phyloP scores from a whole-genome alignment of 2,113 vertebrate species.

The Ramphastos sulfuratus region DNA sequence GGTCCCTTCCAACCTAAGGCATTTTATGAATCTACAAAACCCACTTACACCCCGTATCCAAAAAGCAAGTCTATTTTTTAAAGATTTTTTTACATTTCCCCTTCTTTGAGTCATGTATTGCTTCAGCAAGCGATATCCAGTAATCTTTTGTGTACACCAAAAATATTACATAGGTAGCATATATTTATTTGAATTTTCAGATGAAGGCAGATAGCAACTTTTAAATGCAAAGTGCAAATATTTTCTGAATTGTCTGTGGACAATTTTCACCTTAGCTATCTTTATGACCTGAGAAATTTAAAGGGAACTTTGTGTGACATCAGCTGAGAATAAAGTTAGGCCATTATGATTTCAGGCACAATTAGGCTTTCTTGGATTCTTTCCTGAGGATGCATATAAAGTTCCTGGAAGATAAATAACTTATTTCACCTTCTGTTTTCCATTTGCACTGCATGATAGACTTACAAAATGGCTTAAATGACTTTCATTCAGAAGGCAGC shows the following conservation, averaged over 20 bases:
- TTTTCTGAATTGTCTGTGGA: neutral
- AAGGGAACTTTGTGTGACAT: neutral
- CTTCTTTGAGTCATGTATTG: neutral
- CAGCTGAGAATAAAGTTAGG: neutral
- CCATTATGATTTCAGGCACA: neutral
- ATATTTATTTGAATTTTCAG: neutral
- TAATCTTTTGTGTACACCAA: neutral
- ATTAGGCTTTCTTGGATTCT: neutral
- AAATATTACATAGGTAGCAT: neutral
- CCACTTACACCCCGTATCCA: neutral
- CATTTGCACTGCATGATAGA: neutral
- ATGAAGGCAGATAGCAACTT: neutral
- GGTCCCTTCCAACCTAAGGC: too few species aligned
- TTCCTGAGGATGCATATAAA: neutral
- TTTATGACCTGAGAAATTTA: neutral
- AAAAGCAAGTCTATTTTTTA: neutral
- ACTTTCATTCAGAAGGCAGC: neutral
- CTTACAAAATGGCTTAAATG: neutral
- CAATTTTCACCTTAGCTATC: neutral
- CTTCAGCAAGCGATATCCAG: neutral
- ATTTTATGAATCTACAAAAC: neutral
- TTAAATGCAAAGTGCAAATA: neutral
- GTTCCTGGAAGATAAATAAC: neutral
- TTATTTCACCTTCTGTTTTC: neutral
- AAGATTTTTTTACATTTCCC: neutral